Percentiles rank a stretch among this genome's conserved stretches.
Conservation (phyloP, 2,888 invertebrate species). For the Folsomia candida region DNA sequence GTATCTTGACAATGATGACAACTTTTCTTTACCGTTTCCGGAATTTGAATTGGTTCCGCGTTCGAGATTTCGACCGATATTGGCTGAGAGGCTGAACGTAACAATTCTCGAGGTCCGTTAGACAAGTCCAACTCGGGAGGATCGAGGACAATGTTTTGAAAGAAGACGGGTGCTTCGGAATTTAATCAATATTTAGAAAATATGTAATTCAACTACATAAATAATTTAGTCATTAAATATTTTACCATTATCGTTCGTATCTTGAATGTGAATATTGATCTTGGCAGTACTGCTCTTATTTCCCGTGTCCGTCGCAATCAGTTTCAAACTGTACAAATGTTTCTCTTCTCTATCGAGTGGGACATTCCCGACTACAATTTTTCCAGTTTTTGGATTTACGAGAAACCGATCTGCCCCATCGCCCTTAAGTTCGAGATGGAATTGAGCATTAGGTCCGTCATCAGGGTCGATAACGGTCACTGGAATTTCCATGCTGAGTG, state of each 20-base stretch:
- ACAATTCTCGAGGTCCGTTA: slow-evolving; percentile 44
- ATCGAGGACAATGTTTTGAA: slow-evolving; percentile 48
- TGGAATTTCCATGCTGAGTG: slow-evolving; percentile 67
- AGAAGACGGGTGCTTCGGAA: slow-evolving; percentile 39
- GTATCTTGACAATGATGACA: no score
- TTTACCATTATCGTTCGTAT: slow-evolving; percentile 73
- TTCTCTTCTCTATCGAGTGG: slow-evolving; percentile 73
- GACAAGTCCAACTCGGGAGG: slow-evolving; percentile 46
- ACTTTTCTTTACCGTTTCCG: no score
- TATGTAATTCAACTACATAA: not conserved
- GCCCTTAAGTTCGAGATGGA: slow-evolving; percentile 68
- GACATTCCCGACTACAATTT: slow-evolving; percentile 59
- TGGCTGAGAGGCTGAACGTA: slow-evolving; percentile 48
- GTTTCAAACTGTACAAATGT: slow-evolving; percentile 65
- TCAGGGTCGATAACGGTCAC: slow-evolving; percentile 73
- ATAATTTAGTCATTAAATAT: not conserved
- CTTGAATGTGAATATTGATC: slow-evolving; percentile 68
- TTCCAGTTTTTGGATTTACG: slow-evolving; percentile 66
- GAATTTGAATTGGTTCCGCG: slow-evolving; percentile 47
- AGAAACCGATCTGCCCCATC: slow-evolving; percentile 72
- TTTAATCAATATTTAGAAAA: no score
- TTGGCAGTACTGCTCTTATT: slow-evolving; percentile 72
- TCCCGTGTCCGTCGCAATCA: slow-evolving; percentile 70
- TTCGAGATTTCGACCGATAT: slow-evolving; percentile 49
- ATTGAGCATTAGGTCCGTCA: slow-evolving; percentile 66